Percentiles rank a stretch among this genome's conserved stretches.
phyloP scores from a whole-genome alignment of 2,888 invertebrate genomes.

The Neoaliturus tenellus region DNA sequence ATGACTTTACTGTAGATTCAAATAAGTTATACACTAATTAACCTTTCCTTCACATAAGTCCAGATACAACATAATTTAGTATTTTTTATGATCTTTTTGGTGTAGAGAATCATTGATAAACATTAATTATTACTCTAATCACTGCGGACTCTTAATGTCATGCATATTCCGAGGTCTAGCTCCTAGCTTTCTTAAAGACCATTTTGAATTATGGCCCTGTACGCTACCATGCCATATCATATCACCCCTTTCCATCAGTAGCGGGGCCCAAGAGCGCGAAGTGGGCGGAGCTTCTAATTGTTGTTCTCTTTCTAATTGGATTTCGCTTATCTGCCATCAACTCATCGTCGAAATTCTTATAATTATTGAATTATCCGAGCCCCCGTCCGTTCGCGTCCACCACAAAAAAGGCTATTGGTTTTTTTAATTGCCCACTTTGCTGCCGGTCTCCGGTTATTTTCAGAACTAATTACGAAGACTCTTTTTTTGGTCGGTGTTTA shows the following conservation, averaged over 20 bases:
- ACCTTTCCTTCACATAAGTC: too few species aligned
- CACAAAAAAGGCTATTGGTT: slow-evolving; percentile 39
- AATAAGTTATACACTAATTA: too few species aligned
- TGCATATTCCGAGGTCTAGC: too few species aligned
- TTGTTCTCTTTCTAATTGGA: slow-evolving; percentile 47
- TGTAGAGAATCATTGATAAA: too few species aligned
- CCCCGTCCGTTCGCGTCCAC: slow-evolving; percentile 16
- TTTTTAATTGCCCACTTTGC: slow-evolving; percentile 43
- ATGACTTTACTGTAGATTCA: too few species aligned
- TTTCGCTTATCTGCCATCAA: slow-evolving; percentile 25
- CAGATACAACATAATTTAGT: too few species aligned
- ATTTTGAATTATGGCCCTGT: too few species aligned
- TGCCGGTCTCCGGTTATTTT: background rate
- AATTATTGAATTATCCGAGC: slow-evolving; percentile 38
- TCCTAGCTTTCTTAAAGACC: too few species aligned
- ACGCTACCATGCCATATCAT: background rate
- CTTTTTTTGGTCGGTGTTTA: background rate
- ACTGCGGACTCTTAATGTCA: too few species aligned
- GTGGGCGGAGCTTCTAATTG: slow-evolving; percentile 3
- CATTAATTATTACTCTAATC: too few species aligned
- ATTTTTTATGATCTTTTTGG: too few species aligned
- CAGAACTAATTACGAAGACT: slow-evolving; percentile 1
- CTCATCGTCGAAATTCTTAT: slow-evolving; percentile 42
- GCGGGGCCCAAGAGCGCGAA: slow-evolving; percentile 5
- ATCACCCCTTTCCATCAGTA: background rate